Percentiles rank a stretch among this genome's conserved stretches.
Conservation (phyloP, 2,113 vertebrate species). For the Leuciscus idus region DNA sequence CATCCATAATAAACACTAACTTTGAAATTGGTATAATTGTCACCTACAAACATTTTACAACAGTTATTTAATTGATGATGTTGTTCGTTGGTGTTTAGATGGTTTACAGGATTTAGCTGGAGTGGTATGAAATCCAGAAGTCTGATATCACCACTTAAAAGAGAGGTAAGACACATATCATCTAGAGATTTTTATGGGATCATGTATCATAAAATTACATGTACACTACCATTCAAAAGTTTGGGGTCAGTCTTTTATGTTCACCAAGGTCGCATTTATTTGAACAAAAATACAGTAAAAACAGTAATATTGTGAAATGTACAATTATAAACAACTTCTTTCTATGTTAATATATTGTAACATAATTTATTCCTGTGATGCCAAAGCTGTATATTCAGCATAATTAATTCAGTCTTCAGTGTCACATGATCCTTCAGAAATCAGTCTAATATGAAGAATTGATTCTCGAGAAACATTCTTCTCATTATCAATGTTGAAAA, state of each 20-base stretch:
- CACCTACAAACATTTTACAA: background rate
- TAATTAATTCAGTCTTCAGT: background rate
- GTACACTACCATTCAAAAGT: background rate
- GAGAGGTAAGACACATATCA: slow-evolving; percentile 79
- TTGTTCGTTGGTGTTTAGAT: slow-evolving; percentile 71
- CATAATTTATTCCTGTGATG: background rate
- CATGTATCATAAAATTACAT: background rate
- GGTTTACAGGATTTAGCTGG: slow-evolving; percentile 94
- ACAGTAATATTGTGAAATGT: background rate
- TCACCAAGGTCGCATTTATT: background rate
- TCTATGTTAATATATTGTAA: too few relatives aligned
- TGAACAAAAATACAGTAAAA: background rate
- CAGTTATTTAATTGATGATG: background rate
- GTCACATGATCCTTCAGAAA: background rate
- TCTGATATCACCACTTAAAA: slow-evolving; percentile 84
- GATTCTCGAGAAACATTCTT: background rate
- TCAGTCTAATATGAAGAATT: background rate
- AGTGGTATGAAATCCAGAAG: slow-evolving; percentile 84
- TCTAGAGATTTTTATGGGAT: background rate
- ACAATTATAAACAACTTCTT: background rate
- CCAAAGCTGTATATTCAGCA: background rate
- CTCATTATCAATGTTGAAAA: background rate
- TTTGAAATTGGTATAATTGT: background rate
- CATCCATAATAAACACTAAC: slow-evolving; percentile 16
- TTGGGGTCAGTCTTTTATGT: background rate